These are phyloP conservation scores for Chelidonichthys spinosus DNA, from an alignment of 2,797 vertebrate species.

Conservation along the genomic window DNA sequence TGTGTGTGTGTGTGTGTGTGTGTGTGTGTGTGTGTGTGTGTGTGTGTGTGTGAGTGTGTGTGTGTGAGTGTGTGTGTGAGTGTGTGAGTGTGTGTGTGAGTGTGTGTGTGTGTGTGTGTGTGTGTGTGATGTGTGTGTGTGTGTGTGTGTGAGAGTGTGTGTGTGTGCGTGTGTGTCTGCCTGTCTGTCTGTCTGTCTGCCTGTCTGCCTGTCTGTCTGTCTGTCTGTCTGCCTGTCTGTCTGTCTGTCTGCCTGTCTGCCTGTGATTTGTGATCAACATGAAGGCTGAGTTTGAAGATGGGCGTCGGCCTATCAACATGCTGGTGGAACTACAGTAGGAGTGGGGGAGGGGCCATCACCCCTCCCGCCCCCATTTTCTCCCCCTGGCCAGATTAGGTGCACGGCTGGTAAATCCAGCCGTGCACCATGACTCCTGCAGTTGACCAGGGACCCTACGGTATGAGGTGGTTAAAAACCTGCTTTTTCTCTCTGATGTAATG, in stretches of 20 bases:
- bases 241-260: no score
- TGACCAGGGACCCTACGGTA: constrained; percentile 30
- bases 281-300: background rate
- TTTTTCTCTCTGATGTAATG: constrained; percentile 37
- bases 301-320: background rate
- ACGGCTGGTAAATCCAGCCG: constrained; percentile 22
- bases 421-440: constrained; percentile 44
- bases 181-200: background rate
- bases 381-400: background rate
- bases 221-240: background rate
- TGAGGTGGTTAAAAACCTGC: constrained; percentile 54
- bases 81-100: no score
- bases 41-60: background rate
- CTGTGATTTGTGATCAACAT: background rate
- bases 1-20: background rate
- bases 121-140: no score
- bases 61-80: no score
- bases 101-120: background rate
- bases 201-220: background rate
- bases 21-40: background rate
- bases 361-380: background rate
- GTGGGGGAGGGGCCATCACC: background rate
- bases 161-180: background rate
- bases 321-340: no score
- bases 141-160: background rate